Conservation (phyloP, 2,888 invertebrate species). For the Coenonympha glycerion region DNA sequence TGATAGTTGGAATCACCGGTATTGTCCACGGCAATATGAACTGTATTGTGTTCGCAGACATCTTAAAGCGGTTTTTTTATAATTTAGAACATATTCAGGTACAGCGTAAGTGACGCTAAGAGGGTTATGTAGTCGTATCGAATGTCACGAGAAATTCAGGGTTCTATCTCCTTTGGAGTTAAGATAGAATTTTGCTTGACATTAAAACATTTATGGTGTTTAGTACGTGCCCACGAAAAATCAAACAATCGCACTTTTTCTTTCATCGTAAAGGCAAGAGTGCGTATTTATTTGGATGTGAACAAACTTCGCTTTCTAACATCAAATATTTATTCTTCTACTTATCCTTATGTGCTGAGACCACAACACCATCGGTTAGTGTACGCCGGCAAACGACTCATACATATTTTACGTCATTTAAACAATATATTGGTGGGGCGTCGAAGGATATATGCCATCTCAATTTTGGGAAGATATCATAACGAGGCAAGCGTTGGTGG, state of each 20-base stretch:
- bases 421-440: conserved; percentile 56
- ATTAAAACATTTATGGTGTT: conserved; percentile 15
- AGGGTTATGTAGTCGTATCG: background rate
- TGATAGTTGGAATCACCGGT: background rate
- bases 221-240: conserved; percentile 50
- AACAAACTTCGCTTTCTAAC: conserved; percentile 73
- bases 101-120: conserved; percentile 7
- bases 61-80: conserved; percentile 8
- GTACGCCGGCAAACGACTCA: conserved; percentile 52
- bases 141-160: conserved; percentile 32
- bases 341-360: conserved; percentile 62
- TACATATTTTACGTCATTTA: conserved; percentile 59
- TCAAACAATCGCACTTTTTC: conserved; percentile 74
- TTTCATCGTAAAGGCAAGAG: conserved; percentile 61
- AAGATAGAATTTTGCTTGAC: conserved; percentile 19
- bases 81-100: conserved; percentile 11
- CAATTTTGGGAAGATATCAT: conserved; percentile 68
- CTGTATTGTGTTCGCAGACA: conserved; percentile 7
- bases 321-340: conserved; percentile 73
- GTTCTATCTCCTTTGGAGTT: conserved; percentile 26
- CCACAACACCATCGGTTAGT: conserved; percentile 57
- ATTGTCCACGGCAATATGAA: conserved; percentile 1
- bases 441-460: conserved; percentile 69
- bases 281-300: conserved; percentile 55
- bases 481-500: conserved; percentile 58